Base-by-base conservation (phyloP, 2,113 vertebrate genomes). In the Dasyurus viverrinus region DNA sequence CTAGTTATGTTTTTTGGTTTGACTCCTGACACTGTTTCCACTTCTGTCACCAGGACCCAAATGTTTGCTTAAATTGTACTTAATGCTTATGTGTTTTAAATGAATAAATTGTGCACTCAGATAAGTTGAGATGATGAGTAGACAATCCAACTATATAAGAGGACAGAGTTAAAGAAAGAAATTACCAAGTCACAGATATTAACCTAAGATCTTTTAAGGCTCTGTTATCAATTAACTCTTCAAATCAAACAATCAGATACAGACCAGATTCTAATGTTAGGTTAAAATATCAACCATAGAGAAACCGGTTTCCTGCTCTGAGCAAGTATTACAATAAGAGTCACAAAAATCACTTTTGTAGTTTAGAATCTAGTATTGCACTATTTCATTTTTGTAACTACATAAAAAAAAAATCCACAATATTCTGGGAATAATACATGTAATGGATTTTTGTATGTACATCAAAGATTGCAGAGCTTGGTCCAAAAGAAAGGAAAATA, bases 401-500 rank as follows among this genome's bases (percentile, higher is more conserved):
- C 54, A 95, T 48, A n/a, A n/a, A n/a, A n/a, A 52, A 95, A 94
- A 76, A 92, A 95, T 92, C 95, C 92, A 89, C 95, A 94, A 76
- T 47, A 91, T 97, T 93, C 76, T 42, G 54, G 90, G 24, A 42
- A 27, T 92, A 89, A 91, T n/a, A 96, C 92, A 94, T 93, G 92
- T 47, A 93, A 54, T 91, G 16, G 93, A 92, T 93, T 97, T 95
- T 92, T 89, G 89, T 95, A 97, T 96, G 54, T 12, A 1, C 0
- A 92, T 91, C 91, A 94, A 96, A 92, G n/a, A 89, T 91, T 94
- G 96, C 52, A 95, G 91, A 54, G 90, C 55, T 54, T 95, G 27
- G 91, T 93, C 47, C 96, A 53, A 54, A 96, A 97, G 54, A 94
- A 90, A 94, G 96, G 53, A 27, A 97, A 93, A 54, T 96, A 96